Conservation (phyloP, 2,113 vertebrate genomes). For the Nibea coibor region DNA sequence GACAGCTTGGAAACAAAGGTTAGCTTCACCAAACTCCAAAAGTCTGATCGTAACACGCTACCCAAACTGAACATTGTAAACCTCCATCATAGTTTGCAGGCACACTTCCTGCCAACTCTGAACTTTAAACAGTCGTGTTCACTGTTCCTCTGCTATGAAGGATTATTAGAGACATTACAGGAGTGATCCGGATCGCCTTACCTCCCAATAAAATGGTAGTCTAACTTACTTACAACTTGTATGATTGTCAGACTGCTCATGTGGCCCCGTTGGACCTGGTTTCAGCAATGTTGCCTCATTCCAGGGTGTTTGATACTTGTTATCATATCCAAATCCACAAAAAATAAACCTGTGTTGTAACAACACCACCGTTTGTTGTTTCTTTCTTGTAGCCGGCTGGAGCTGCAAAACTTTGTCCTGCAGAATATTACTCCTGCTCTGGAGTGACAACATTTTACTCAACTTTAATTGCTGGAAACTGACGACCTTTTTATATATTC, state of each 20-base stretch:
- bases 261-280: background rate
- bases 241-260: background rate
- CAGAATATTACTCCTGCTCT: background rate
- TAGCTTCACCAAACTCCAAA: background rate
- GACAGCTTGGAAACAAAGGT: background rate
- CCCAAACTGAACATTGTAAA: background rate
- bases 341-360: background rate
- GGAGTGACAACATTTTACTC: background rate
- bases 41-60: background rate
- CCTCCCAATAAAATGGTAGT: background rate
- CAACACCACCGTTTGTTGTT: background rate
- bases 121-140: too few relatives aligned
- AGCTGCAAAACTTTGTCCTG: background rate
- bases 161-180: background rate
- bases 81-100: too few relatives aligned
- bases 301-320: background rate
- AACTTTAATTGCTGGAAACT: background rate
- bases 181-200: background rate
- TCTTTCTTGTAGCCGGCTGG: background rate
- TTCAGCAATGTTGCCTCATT: background rate
- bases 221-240: background rate
- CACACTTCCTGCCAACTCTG: too few relatives aligned
- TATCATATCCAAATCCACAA: background rate
- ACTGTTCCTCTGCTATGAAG: background rate
- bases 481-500: background rate